These are phyloP conservation scores for Actinernus sp. DNA, from an alignment of 92 coral and sea anemone genomes.

Conservation along the genomic window DNA sequence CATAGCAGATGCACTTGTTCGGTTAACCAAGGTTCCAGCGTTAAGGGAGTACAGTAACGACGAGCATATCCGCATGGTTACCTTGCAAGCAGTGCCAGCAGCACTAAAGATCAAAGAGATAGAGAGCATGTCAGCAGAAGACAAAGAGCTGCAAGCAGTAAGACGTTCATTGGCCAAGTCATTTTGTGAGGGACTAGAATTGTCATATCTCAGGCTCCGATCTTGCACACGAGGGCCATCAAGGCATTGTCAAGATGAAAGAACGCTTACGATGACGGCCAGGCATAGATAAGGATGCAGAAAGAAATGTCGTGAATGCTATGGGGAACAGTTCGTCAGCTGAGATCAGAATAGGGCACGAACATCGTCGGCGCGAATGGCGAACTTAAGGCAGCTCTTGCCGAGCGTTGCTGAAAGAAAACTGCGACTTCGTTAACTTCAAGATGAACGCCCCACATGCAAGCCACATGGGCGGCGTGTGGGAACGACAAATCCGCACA, in stretches of 20 bases:
- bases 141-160: no score
- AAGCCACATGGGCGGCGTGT: no score
- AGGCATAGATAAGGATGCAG: no score
- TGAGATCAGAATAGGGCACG: conserved; percentile 38
- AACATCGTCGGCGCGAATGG: conserved; percentile 45
- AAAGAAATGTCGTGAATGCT: conserved; percentile 23
- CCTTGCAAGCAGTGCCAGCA: no score
- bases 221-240: conserved; percentile 55
- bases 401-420: conserved; percentile 40
- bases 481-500: no score
- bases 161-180: no score
- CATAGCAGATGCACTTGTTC: conserved; percentile 41
- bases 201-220: conserved; percentile 33
- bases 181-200: no score
- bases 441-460: conserved; percentile 44
- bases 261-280: no score
- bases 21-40: no score
- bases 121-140: no score
- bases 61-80: conserved; percentile 17
- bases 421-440: conserved; percentile 49
- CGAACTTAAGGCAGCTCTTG: conserved; percentile 26
- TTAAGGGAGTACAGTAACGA: conserved; percentile 19
- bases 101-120: no score
- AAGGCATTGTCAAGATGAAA: no score
- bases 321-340: conserved; percentile 50